A percentile compares a stretch with the other conserved stretches of the same genome.
phyloP scores from a whole-genome alignment of 2,797 vertebrate species.

The Anguilla obscura region DNA sequence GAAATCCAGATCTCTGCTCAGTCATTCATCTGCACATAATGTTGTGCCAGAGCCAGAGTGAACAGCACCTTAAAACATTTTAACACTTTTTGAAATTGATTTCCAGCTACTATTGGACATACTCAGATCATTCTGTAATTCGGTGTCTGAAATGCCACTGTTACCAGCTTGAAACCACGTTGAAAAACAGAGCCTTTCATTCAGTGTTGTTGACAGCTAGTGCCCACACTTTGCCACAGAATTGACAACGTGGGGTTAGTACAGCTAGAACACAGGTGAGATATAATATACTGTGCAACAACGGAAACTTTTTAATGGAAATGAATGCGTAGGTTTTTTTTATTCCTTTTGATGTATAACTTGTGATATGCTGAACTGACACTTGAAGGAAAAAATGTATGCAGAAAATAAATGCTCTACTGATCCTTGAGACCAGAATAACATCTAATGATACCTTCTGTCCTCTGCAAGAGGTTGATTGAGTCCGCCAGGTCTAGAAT shows the following conservation, averaged over 20 bases:
- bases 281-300: background rate
- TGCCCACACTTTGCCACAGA: background rate
- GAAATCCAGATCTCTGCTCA: conserved; percentile 37
- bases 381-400: background rate
- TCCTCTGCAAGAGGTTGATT: background rate
- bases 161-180: background rate
- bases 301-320: background rate
- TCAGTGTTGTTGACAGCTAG: background rate
- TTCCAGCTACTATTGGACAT: background rate
- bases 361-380: background rate
- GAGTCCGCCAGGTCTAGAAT: background rate
- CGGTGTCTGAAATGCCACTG: background rate
- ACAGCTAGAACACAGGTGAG: background rate
- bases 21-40: conserved; percentile 69
- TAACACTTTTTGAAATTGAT: conserved; percentile 5
- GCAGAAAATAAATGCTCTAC: background rate
- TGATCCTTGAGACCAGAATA: background rate
- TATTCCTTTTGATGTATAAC: background rate
- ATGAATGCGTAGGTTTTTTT: background rate
- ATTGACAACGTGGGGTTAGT: background rate
- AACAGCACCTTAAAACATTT: conserved; percentile 3
- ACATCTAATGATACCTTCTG: background rate
- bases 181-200: background rate
- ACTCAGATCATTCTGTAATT: background rate
- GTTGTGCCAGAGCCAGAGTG: conserved; percentile 65